Conservation (phyloP, 2,113 vertebrate species). For the Haemorhous mexicanus region DNA sequence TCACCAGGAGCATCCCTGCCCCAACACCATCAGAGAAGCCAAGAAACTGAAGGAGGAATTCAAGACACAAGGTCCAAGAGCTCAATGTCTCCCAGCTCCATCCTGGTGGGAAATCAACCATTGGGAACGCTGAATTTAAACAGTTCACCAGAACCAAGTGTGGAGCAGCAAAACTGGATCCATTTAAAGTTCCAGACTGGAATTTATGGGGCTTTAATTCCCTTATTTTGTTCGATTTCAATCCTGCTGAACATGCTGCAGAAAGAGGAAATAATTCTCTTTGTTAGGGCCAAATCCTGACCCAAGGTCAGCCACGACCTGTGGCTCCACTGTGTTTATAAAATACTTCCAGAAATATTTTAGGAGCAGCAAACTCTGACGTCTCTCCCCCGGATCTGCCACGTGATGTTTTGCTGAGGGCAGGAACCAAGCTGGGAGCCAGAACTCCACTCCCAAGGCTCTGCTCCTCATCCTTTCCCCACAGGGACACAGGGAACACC, state of each 20-base stretch:
- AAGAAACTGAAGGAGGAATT: neutral
- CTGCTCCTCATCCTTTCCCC: neutral
- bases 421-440: neutral
- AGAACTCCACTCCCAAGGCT: neutral
- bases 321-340: neutral
- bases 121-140: neutral
- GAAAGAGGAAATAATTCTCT: neutral
- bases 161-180: neutral
- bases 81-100: rapidly evolving
- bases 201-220: neutral
- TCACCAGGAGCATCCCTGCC: neutral
- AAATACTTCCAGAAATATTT: neutral
- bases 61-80: neutral
- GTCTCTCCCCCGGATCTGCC: neutral
- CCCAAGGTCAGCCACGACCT: neutral
- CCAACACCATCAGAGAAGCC: rapidly evolving
- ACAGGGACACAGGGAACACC: neutral
- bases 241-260: neutral
- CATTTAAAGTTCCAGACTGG: neutral
- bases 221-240: neutral
- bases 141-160: neutral
- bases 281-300: neutral
- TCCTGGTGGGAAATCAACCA: neutral
- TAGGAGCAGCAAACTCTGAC: neutral
- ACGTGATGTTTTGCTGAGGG: neutral